Base-by-base conservation (phyloP, 2,113 vertebrate genomes). In the Spermophilus dauricus region DNA sequence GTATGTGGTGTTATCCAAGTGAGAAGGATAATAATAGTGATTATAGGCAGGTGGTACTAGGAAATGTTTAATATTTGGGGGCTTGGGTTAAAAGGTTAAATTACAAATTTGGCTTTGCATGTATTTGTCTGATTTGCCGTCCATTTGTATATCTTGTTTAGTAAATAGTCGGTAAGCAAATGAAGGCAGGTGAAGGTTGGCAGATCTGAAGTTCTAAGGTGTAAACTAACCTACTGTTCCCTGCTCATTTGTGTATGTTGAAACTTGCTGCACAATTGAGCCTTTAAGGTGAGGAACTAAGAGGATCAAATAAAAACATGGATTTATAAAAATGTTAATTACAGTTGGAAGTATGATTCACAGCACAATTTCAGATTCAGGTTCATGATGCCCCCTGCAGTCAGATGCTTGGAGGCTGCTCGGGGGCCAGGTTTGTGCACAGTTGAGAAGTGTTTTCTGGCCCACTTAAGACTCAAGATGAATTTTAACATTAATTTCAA, bases 291-390 rank as follows among this genome's bases (percentile, higher is more conserved):
- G 20, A 94, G 45, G 84, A 88, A 48, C 24, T 34, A 73, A 92
- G 89, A 85, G 72, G 18, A 89, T 83, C 39, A 85, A 48, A 69
- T 80, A 34, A 89, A 89, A 94, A 75, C 56, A 22, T 45, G 56
- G 39, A 37, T 96, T 94, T 94, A 30, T 92, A 81, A 48, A 91
- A 80, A 58, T 53, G 51, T 81, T 83, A 70, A 22, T 81, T 89
- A 7, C 75, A 53, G 73, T 75, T 75, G 22, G 69, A 92, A 89
- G 28, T 61, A 12, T 81, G 83, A 70, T 67, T 86, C 77, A 37
- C 39, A 85, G 42, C 56, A 32, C 76, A 37, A 67, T 63, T 69
- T 51, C 30, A 85, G 63, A 37, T 75, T 51, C n/a, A 81, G 56
- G 28, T 70, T 63, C 69, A 45, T 63, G 65, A 37, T 51, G 42